phyloP scores from a whole-genome alignment of 2,797 vertebrate species.

The Dermochelys coriacea region DNA sequence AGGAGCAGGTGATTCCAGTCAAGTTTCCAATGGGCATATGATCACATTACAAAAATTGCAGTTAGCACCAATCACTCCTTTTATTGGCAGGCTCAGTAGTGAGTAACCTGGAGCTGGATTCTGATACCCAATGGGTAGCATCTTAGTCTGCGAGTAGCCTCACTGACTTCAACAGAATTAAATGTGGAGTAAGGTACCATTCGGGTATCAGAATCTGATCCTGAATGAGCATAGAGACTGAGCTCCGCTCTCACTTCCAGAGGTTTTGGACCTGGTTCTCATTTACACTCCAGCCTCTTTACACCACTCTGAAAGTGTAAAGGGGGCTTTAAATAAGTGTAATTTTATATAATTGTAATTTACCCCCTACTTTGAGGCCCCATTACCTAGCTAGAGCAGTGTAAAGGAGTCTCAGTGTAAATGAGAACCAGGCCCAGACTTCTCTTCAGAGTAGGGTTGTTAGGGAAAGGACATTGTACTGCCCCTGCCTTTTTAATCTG shows the following conservation, averaged over 20 bases:
- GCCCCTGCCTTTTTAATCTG: neutral
- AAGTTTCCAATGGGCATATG: neutral
- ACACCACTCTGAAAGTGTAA: neutral
- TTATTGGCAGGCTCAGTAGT: neutral
- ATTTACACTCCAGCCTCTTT: neutral
- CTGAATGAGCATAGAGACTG: neutral
- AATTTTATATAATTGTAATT: neutral
- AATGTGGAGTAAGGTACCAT: neutral
- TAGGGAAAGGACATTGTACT: neutral
- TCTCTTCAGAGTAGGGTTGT: neutral
- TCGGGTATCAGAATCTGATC: neutral
- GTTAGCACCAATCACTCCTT: neutral
- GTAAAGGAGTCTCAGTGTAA: neutral
- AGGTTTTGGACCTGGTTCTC: neutral
- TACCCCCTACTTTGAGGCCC: neutral
- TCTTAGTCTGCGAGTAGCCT: neutral
- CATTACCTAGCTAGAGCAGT: neutral
- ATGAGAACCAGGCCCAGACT: neutral
- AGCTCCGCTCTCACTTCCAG: neutral
- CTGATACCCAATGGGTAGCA: fast-evolving
- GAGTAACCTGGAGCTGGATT: neutral
- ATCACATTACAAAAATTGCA: neutral
- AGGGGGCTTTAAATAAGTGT: neutral
- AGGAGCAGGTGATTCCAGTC: neutral
- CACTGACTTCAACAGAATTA: neutral